A percentile compares a stretch with the other conserved stretches of the same genome.
Conservation (phyloP, 1,140 invertebrate species). For the roundworm (Caenorhabditis elegans) region DNA sequence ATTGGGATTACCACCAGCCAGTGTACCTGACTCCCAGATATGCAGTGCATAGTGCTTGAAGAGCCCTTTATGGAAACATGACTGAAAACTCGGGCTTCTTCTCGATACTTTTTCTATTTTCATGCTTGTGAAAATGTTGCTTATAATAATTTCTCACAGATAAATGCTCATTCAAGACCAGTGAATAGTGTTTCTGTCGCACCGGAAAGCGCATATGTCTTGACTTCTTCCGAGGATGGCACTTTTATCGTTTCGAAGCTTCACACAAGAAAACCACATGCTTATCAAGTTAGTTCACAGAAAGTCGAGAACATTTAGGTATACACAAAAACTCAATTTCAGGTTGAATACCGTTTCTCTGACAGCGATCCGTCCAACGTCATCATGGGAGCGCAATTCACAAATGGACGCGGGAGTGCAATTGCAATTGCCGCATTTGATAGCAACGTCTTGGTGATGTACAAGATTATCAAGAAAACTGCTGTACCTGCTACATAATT, state of each 20-base stretch:
- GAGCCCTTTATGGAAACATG: too few species aligned
- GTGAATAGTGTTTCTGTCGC: slow-evolving; percentile 38
- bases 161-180: slow-evolving; percentile 37
- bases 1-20: too few species aligned
- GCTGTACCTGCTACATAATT: neutral
- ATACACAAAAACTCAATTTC: neutral
- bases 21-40: too few species aligned
- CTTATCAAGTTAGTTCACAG: slow-evolving; percentile 29
- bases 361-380: neutral
- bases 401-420: slow-evolving; percentile 32
- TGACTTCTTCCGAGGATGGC: slow-evolving; percentile 33
- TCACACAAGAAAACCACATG: slow-evolving; percentile 42
- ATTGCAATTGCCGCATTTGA: slow-evolving; percentile 29
- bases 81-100: too few species aligned
- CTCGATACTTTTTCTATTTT: too few species aligned
- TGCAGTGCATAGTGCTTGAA: too few species aligned
- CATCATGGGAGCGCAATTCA: slow-evolving; percentile 38
- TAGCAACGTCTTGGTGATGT: neutral
- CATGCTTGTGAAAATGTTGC: neutral
- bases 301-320: neutral
- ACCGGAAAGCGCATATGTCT: slow-evolving; percentile 42
- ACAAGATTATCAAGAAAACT: slow-evolving; percentile 28
- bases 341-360: slow-evolving; percentile 39
- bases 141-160: neutral
- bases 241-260: slow-evolving; percentile 37